Base-by-base conservation (phyloP, 2,888 invertebrate genomes). In the Cosmopolites sordidus region DNA sequence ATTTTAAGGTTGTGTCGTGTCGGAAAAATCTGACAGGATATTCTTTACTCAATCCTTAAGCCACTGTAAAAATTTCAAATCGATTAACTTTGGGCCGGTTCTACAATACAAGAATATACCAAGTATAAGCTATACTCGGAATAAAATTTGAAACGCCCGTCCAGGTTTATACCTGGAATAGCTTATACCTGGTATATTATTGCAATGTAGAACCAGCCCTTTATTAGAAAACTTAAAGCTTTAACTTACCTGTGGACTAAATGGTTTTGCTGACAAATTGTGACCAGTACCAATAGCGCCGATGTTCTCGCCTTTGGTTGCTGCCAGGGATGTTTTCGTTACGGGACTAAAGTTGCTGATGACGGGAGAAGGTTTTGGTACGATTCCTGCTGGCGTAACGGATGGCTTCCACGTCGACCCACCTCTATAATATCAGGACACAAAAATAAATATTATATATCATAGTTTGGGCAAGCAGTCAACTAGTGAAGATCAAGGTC, bases 351-450 rank as follows among this genome's bases (percentile, higher is more conserved):
- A 77, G 51, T 79, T 79, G 61, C 77, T 74, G n/a, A 78, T 74
- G 53, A 77, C 76, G 9, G 83, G 81, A 54, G 75, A 69, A 58
- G 81, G 78, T 64, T 83, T 77, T 33, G 87, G 84, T 56, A 55
- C 51, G 63, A 80, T 81, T 60, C 91, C 87, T 45, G 90, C 83
- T 48, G 93, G 90, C 16, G 89, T 87, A 55, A 96, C 92, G 61
- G 84, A 76, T 39, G 96, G 96, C 65, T 89, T 87, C 96, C 96
- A 96, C 62, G 91, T 89, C 64, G 86, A 83, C 47, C 90, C 91
- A 58, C 93, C 92, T 71, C 93, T 93, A 66, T 53, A 60, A 63
- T 51, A 45, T 49, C n/a, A 53, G 48, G 22, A 40, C 27, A 33
- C 40, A 54, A 60, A 64, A 62, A 62, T 63, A 62, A 51, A 58